Conservation (phyloP, 2,888 invertebrate species). For the Caenorhabditis virilis region DNA sequence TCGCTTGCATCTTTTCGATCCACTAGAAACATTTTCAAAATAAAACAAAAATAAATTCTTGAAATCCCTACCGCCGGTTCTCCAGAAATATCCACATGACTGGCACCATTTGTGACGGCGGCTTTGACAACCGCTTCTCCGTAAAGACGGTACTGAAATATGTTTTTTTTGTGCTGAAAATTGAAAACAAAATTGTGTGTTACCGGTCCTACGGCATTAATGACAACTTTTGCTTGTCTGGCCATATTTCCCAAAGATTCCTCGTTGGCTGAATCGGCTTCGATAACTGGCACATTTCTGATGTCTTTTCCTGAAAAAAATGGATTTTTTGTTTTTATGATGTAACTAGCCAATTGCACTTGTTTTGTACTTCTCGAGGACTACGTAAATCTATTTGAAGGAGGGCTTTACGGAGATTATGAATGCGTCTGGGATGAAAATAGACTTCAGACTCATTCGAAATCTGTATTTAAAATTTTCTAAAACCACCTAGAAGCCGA, state of each 20-base stretch:
- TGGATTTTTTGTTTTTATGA: background rate
- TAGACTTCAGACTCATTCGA: too few relatives aligned
- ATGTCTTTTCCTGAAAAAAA: conserved; percentile 55
- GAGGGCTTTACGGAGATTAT: too few relatives aligned
- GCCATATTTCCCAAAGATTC: conserved; percentile 83
- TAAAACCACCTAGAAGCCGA: too few relatives aligned
- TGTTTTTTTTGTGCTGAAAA: background rate
- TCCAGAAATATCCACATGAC: conserved; percentile 90
- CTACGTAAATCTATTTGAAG: too few relatives aligned
- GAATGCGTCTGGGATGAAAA: too few relatives aligned
- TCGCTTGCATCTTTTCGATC: conserved; percentile 83
- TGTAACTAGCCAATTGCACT: too few relatives aligned
- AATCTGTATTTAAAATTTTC: too few relatives aligned
- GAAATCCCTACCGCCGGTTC: conserved; percentile 76
- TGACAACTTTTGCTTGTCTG: conserved; percentile 78
- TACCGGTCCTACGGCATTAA: conserved; percentile 90
- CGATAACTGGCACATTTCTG: conserved; percentile 75
- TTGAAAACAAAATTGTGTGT: conserved; percentile 50
- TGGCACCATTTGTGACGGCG: conserved; percentile 80
- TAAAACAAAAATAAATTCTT: too few relatives aligned
- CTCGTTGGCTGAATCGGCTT: conserved; percentile 81
- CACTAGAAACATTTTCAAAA: conserved; percentile 71
- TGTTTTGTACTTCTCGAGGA: too few relatives aligned
- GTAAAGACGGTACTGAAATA: conserved; percentile 75
- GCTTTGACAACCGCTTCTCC: conserved; percentile 89